These are phyloP conservation scores for Amphilophus citrinellus DNA, from an alignment of 2,113 vertebrate species.

Conservation along the genomic window DNA sequence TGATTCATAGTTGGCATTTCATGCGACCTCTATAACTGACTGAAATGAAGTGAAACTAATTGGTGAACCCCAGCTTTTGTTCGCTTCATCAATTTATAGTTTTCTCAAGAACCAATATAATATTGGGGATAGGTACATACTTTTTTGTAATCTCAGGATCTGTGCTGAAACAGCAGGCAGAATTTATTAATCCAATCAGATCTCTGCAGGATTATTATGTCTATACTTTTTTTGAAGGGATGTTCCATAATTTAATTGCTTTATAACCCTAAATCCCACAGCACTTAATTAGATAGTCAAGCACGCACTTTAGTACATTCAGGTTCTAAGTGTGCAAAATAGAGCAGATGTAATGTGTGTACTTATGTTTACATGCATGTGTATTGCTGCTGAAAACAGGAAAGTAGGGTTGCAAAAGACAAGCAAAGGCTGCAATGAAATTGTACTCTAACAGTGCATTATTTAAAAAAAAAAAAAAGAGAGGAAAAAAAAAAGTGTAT, in stretches of 20 bases:
- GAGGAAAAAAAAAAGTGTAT: slow-evolving; percentile 31
- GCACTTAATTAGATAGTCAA: slow-evolving; percentile 91
- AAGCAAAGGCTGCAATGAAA: slow-evolving; percentile 61
- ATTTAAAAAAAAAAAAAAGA: slow-evolving; percentile 32
- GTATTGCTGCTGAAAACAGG: slow-evolving; percentile 77
- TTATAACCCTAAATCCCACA: slow-evolving; percentile 86
- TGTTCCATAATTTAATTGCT: slow-evolving; percentile 52
- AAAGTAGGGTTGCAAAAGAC: slow-evolving; percentile 57
- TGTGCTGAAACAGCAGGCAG: slow-evolving; percentile 67
- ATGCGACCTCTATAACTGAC: slow-evolving; percentile 36
- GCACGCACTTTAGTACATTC: slow-evolving; percentile 93
- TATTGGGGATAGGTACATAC: slow-evolving; percentile 56
- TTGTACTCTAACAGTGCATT: slow-evolving; percentile 66
- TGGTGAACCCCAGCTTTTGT: slow-evolving; percentile 35
- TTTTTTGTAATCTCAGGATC: slow-evolving; percentile 77
- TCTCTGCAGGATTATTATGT: slow-evolving; percentile 68
- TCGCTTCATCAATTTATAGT: slow-evolving; percentile 39
- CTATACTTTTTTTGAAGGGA: slow-evolving; percentile 66
- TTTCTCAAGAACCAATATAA: slow-evolving; percentile 49
- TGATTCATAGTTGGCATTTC: slow-evolving; percentile 38
- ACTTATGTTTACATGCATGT: slow-evolving; percentile 79
- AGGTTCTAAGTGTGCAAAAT: slow-evolving; percentile 79
- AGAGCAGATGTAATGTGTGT: slow-evolving; percentile 79
- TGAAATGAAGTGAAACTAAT: slow-evolving; percentile 63
- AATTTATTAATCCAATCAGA: slow-evolving; percentile 73